Evolutionary conservation across 2,888 invertebrate genomes (phyloP).

Genomic region (Trypoxylon attenuatum): DNA sequence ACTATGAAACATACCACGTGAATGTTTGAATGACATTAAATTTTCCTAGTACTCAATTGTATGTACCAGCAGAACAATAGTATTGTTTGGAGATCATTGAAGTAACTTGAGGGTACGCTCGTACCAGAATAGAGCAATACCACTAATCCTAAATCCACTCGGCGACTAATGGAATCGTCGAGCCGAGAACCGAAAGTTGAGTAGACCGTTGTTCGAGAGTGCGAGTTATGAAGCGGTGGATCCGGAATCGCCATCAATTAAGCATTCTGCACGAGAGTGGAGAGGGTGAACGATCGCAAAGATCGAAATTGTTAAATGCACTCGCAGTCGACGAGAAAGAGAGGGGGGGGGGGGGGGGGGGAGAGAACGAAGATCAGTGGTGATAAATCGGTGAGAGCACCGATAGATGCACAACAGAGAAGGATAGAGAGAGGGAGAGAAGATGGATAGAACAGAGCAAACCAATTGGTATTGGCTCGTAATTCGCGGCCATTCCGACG

Average conservation of each 20-base stretch:
- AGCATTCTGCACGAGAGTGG: slow-evolving; percentile 7
- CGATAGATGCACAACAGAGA: not conserved
- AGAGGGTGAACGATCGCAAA: slow-evolving; percentile 20
- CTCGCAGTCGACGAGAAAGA: not conserved
- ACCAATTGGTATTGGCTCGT: slow-evolving; percentile 58
- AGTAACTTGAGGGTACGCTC: no score
- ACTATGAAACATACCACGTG: no score
- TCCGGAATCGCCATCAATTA: slow-evolving; percentile 10
- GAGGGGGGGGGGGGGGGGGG: not conserved
- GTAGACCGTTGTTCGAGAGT: no score
- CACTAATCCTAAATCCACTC: no score
- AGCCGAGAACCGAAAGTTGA: no score
- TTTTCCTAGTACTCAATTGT: no score
- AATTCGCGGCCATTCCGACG: slow-evolving; percentile 57
- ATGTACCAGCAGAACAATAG: no score
- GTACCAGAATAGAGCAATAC: no score
- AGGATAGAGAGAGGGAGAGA: slow-evolving; percentile 13
- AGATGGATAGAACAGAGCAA: slow-evolving; percentile 40
- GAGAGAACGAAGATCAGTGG: slow-evolving; percentile 45
- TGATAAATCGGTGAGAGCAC: slow-evolving; percentile 50
- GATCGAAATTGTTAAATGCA: slow-evolving; percentile 40
- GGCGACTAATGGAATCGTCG: no score
- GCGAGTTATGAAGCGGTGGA: not conserved
- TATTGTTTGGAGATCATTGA: no score
- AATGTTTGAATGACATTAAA: no score